Base-by-base conservation (phyloP, 2,113 vertebrate species). In the Apistogramma diplotaenia region DNA sequence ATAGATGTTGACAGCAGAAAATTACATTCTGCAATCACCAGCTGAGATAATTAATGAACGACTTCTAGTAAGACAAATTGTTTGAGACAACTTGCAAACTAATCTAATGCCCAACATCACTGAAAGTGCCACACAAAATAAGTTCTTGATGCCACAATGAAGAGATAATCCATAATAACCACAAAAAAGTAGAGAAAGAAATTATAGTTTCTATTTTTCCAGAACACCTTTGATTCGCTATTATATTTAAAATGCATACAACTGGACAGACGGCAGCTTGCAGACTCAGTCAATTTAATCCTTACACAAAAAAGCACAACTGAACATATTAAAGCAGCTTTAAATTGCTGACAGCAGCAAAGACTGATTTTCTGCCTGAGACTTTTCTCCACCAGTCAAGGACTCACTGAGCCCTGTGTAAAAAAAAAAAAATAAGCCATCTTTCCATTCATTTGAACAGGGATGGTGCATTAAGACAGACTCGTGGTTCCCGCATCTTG, bases 1-100 rank as follows among this genome's bases (percentile, higher is more conserved):
- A 87, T 78, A 6, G 46, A 90, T 88, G 79, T 55, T 70, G 59
- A 80, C 67, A 18, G 49, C 73, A 58, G 65, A 56, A 85, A 89
- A 91, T 91, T 19, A 77, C 77, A 72, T 54, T 53, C 77, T 57
- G 49, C 40, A 74, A 59, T 77, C 43, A 81, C 5, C 74, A 73
- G 57, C 65, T 60, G 74, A 19, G 51, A 60, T 78, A 74, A 85
- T 82, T 55, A 56, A 91, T 81, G 16, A 79, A 70, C 49, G 61
- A 59, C 65, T 78, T n/a, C 60, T 19, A 54, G 72, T 83, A 9
- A 71, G 57, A 76, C 49, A 40, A 79, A 73, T 49, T 29, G 54
- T 40, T n/a, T 12, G 27, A 59, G 35, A 43, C 58, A 62, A 62
- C n/a, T 43, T 51, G 43, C 55, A 59, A 19, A 65, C 51, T 76